phyloP scores from a whole-genome alignment of 2,113 vertebrate species.

The Saimiri boliviensis region DNA sequence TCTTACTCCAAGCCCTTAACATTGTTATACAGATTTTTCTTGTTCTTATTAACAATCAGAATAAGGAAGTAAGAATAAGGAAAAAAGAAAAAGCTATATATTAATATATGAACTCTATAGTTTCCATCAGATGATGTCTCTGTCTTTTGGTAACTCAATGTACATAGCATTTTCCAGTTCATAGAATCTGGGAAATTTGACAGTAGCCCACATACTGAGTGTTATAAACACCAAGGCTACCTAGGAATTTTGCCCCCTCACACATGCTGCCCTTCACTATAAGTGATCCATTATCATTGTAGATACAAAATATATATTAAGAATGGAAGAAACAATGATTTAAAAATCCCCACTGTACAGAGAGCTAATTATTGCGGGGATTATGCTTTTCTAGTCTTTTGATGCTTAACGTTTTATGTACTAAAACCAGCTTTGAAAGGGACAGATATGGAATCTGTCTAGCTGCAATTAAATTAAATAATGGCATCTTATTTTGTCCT shows the following conservation, averaged over 20 bases:
- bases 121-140: neutral
- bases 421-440: slow-evolving; percentile 22
- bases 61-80: neutral
- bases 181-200: slow-evolving; percentile 2
- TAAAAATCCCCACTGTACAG: neutral
- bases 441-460: neutral
- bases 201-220: neutral
- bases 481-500: neutral
- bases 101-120: neutral
- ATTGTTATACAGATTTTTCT: neutral
- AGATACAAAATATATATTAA: neutral
- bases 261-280: neutral
- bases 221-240: neutral
- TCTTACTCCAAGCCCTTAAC: neutral
- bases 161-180: neutral
- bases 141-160: neutral
- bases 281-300: neutral
- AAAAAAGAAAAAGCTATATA: neutral
- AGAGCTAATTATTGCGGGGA: neutral
- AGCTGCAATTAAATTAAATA: neutral
- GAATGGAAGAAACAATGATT: neutral
- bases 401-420: neutral
- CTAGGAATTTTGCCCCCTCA: slow-evolving; percentile 20
- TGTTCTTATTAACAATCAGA: too few species aligned
- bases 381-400: slow-evolving; percentile 11